These are phyloP conservation scores for Megaleporinus macrocephalus DNA, from an alignment of 2,113 vertebrate species.

Conservation along the genomic window DNA sequence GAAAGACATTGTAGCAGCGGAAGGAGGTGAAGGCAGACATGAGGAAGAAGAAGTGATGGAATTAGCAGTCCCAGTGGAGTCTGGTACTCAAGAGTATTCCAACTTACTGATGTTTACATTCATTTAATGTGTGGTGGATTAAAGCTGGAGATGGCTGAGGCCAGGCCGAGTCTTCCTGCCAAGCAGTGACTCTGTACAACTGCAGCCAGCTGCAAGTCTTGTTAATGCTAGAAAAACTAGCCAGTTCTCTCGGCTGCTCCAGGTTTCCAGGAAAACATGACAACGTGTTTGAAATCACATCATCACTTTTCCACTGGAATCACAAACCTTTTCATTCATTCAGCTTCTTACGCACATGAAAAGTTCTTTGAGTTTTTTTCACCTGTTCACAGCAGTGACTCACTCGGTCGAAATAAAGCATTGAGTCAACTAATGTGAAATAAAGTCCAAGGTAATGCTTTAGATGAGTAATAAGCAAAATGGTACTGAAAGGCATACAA, in stretches of 20 bases:
- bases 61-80: background rate
- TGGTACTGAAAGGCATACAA: background rate
- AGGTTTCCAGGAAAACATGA: conserved; percentile 42
- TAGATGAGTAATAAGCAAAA: background rate
- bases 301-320: conserved; percentile 44
- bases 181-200: conserved; percentile 32
- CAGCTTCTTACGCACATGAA: background rate
- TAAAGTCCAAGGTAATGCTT: background rate
- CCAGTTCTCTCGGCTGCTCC: background rate
- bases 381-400: background rate
- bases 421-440: background rate
- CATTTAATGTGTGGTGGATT: conserved; percentile 21
- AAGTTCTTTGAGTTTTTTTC: background rate
- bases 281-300: conserved; percentile 38
- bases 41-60: background rate
- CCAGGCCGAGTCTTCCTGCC: conserved; percentile 22
- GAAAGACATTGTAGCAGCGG: background rate
- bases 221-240: conserved; percentile 28
- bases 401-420: too few species aligned
- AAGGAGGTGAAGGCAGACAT: background rate
- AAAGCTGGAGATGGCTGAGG: background rate
- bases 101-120: conserved; percentile 2
- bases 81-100: background rate
- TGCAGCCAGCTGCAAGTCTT: conserved; percentile 27
- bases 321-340: conserved; percentile 10